Percentiles rank a stretch among this genome's conserved stretches.
Evolutionary conservation across 2,797 vertebrate genomes (phyloP).

Genomic region (Spatula clypeata): DNA sequence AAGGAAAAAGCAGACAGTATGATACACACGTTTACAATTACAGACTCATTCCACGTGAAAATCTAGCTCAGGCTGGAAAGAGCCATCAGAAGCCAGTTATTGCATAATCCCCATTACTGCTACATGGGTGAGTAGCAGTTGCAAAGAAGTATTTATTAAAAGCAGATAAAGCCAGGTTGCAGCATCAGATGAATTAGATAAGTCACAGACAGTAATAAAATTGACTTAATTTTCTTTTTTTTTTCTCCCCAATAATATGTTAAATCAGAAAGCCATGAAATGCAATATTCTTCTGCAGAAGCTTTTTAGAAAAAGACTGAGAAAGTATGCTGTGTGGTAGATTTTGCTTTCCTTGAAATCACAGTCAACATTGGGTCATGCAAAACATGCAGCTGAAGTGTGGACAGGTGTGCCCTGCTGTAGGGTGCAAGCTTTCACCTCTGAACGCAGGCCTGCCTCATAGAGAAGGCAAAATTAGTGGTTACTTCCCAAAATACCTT

Average conservation of each 20-base stretch:
- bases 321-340: neutral
- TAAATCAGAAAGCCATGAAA: conserved; percentile 44
- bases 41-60: neutral
- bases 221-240: conserved; percentile 23
- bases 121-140: conserved; percentile 15
- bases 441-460: neutral
- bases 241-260: neutral
- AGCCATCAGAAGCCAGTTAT: conserved; percentile 65
- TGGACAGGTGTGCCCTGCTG: neutral
- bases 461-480: neutral
- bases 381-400: neutral
- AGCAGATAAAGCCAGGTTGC: conserved; percentile 57
- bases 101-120: conserved; percentile 69
- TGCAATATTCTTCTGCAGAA: conserved; percentile 25
- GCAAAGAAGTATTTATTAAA: conserved; percentile 47
- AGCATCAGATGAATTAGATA: conserved; percentile 45
- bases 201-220: conserved; percentile 57
- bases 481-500: neutral
- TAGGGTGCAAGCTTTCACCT: neutral
- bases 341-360: neutral
- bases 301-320: neutral
- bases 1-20: neutral
- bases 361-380: accelerated
- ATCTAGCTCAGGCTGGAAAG: conserved; percentile 63
- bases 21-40: conserved; percentile 7